phyloP scores from a whole-genome alignment of 2,797 vertebrate genomes.

The Petrocephalus schoutedeni region DNA sequence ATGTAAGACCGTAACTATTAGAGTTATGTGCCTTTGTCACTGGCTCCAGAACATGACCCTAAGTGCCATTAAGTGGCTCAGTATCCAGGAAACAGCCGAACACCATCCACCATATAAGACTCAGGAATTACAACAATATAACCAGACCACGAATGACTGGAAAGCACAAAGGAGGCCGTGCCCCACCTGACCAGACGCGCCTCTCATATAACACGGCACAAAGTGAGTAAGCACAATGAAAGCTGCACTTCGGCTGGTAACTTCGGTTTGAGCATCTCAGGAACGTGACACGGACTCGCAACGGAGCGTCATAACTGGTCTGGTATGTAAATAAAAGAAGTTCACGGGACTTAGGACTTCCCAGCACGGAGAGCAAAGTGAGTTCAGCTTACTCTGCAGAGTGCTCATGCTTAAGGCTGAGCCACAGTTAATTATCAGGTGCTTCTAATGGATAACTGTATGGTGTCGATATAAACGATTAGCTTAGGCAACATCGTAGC shows the following conservation, averaged over 20 bases:
- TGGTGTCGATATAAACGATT: background rate
- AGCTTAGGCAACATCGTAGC: background rate
- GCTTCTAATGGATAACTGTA: background rate
- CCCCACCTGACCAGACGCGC: background rate
- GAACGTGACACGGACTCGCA: background rate
- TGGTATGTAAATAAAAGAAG: conserved; percentile 22
- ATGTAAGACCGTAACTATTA: background rate
- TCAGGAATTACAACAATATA: background rate
- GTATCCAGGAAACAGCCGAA: background rate
- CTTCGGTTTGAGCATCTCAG: background rate
- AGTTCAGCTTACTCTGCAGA: background rate
- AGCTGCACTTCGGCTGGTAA: background rate
- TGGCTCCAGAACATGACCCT: background rate
- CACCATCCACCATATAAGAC: background rate
- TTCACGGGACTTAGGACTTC: background rate
- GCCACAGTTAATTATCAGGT: background rate
- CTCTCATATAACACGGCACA: background rate
- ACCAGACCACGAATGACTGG: background rate
- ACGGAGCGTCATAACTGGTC: background rate
- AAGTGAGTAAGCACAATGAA: background rate
- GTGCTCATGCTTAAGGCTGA: background rate
- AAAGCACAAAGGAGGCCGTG: background rate
- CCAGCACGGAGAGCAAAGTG: background rate
- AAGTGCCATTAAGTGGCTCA: background rate
- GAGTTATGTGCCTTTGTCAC: background rate